These are phyloP conservation scores for Lottia scabra DNA, from an alignment of 2,888 invertebrate species.

Conservation along the genomic window DNA sequence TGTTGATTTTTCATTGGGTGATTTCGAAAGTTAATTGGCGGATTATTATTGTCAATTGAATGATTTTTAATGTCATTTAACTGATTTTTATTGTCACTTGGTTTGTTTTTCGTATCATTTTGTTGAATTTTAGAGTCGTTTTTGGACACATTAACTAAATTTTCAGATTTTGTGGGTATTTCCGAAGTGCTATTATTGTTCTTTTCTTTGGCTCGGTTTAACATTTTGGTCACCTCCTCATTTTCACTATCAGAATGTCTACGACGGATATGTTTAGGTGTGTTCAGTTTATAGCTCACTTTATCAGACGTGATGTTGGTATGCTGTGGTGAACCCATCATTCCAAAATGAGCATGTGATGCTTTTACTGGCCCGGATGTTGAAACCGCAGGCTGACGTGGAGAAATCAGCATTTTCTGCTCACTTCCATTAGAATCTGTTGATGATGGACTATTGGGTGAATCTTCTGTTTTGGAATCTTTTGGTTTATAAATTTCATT, in stretches of 20 bases:
- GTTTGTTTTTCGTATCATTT: no score
- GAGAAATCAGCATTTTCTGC: not conserved
- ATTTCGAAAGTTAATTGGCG: no score
- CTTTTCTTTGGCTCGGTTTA: conserved; percentile 17
- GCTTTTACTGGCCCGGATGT: not conserved
- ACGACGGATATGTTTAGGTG: conserved; percentile 61
- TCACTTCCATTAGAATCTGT: not conserved
- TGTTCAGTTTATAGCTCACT: conserved; percentile 59
- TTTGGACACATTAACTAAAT: no score
- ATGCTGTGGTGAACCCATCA: conserved; percentile 50
- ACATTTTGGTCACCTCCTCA: conserved; percentile 50
- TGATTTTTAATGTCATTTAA: not conserved
- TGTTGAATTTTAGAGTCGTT: no score
- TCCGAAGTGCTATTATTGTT: not conserved
- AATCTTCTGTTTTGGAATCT: conserved; percentile 9
- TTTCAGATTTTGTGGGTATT: no score
- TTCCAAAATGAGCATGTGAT: conserved; percentile 41
- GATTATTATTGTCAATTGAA: not conserved
- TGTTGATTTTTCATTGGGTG: no score
- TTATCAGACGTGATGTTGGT: conserved; percentile 61
- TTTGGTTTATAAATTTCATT: conserved; percentile 50
- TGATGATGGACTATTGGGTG: not conserved
- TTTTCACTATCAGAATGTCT: conserved; percentile 63
- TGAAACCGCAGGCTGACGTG: conserved; percentile 7
- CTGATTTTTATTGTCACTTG: not conserved